Evolutionary conservation across 1,140 invertebrate genomes (phyloP).

Genomic region (Euwallacea fornicatus): DNA sequence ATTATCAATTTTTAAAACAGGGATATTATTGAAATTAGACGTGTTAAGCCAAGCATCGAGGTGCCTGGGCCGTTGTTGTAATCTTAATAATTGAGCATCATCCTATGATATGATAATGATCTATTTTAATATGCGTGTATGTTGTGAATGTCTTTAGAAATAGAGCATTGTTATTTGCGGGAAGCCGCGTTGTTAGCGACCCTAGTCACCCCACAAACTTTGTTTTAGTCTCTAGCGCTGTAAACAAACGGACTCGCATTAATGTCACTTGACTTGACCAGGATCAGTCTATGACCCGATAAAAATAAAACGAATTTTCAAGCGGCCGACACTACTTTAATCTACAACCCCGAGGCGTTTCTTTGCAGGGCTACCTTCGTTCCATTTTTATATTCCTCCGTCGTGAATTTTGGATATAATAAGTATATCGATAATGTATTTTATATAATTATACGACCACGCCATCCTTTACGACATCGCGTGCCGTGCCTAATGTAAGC

Average conservation of each 20-base stretch:
- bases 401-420: slow-evolving; percentile 34
- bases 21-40: slow-evolving; percentile 50
- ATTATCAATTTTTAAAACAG: slow-evolving; percentile 51
- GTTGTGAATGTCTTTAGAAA: slow-evolving; percentile 53
- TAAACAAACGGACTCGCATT: slow-evolving; percentile 5
- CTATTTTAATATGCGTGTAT: slow-evolving; percentile 55
- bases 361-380: slow-evolving; percentile 28
- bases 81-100: slow-evolving; percentile 50
- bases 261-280: neutral
- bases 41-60: slow-evolving; percentile 49
- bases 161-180: slow-evolving; percentile 54
- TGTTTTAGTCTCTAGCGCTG: slow-evolving; percentile 37
- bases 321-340: neutral
- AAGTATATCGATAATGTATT: slow-evolving; percentile 26
- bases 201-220: slow-evolving; percentile 52
- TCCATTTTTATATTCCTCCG: slow-evolving; percentile 36
- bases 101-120: slow-evolving; percentile 49
- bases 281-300: neutral
- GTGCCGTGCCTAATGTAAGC: slow-evolving; percentile 48
- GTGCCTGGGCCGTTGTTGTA: slow-evolving; percentile 52
- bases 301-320: neutral
- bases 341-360: neutral
- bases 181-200: slow-evolving; percentile 54
- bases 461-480: slow-evolving; percentile 30
- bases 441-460: slow-evolving; percentile 27